A percentile compares a stretch with the other conserved stretches of the same genome.
phyloP scores from a whole-genome alignment of 2,113 vertebrate genomes.

The Theropithecus gelada region DNA sequence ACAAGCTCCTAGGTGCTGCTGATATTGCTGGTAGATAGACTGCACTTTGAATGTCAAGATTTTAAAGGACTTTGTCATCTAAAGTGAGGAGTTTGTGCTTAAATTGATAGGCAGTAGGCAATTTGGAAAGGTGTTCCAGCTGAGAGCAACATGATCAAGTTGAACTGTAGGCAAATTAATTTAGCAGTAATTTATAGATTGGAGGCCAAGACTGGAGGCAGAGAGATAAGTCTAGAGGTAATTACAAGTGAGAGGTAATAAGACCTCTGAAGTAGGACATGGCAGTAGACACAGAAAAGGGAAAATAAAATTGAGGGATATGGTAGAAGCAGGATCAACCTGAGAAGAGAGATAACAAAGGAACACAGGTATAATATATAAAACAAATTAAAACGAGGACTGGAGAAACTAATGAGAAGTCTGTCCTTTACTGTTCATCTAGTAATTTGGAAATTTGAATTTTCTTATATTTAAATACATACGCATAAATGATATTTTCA shows the following conservation, averaged over 20 bases:
- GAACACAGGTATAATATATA: not conserved
- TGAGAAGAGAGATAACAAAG: constrained; percentile 25
- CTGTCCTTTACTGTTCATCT: constrained; percentile 12
- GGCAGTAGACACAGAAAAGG: not conserved
- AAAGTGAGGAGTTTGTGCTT: not conserved
- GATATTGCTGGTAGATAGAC: not conserved
- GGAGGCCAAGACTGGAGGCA: not conserved
- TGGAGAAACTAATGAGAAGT: constrained; percentile 51
- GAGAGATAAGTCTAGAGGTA: constrained; percentile 30
- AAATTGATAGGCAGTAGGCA: not conserved
- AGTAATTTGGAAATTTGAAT: constrained; percentile 47
- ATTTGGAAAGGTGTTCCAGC: not conserved
- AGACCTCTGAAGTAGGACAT: constrained; percentile 9
- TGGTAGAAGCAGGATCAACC: not conserved
- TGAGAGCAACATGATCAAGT: not conserved
- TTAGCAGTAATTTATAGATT: constrained; percentile 44
- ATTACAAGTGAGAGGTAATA: constrained; percentile 33
- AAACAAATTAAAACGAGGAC: constrained; percentile 20
- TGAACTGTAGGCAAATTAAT: constrained; percentile 30
- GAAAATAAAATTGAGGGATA: constrained; percentile 16
- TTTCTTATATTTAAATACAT: constrained; percentile 61
- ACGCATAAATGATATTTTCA: not conserved
- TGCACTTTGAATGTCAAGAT: not conserved
- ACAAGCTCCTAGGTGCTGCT: not conserved
- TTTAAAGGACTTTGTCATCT: not conserved